A percentile compares a stretch with the other conserved stretches of the same genome.
phyloP scores from a whole-genome alignment of 2,888 invertebrate species.

The Diaprepes abbreviatus region DNA sequence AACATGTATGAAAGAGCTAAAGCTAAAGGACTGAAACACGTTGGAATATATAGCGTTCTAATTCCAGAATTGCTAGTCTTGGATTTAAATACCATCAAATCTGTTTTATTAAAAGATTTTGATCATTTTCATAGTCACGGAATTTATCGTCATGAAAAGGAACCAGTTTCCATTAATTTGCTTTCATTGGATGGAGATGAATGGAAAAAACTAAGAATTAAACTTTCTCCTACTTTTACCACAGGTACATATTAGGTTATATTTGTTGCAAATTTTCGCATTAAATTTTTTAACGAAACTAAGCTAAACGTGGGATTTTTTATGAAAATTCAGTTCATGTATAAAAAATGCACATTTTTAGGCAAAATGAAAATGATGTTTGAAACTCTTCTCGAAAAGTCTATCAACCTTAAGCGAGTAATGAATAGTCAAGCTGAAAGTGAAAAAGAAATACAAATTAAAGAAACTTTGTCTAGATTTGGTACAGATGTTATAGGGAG shows the following conservation, averaged over 20 bases:
- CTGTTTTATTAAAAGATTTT: slow-evolving; percentile 24
- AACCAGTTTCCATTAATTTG: neutral
- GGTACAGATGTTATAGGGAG: slow-evolving; percentile 26
- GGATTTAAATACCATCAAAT: slow-evolving; percentile 5
- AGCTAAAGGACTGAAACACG: neutral
- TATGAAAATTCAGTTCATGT: too few species aligned
- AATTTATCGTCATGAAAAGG: slow-evolving; percentile 4
- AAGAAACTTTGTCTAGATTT: slow-evolving; percentile 24
- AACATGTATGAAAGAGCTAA: slow-evolving; percentile 8
- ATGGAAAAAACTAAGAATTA: slow-evolving; percentile 27
- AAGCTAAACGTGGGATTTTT: too few species aligned
- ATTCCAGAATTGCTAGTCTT: neutral
- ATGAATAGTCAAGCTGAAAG: slow-evolving; percentile 33
- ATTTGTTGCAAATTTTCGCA: too few species aligned
- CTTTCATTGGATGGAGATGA: slow-evolving; percentile 25
- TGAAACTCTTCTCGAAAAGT: too few species aligned
- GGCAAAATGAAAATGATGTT: slow-evolving; percentile 35
- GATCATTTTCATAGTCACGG: slow-evolving; percentile 18
- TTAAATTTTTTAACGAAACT: too few species aligned
- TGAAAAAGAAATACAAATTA: slow-evolving; percentile 8
- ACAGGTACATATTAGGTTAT: slow-evolving; percentile 52
- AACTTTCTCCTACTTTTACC: slow-evolving; percentile 27
- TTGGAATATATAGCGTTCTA: slow-evolving; percentile 2
- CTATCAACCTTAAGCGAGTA: slow-evolving; percentile 49
- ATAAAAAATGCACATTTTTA: slow-evolving; percentile 19